Evolutionary conservation across 2,797 vertebrate genomes (phyloP), one percentile per base, ranked within the genome.

Genomic region (Pteronotus mesoamericanus): DNA sequence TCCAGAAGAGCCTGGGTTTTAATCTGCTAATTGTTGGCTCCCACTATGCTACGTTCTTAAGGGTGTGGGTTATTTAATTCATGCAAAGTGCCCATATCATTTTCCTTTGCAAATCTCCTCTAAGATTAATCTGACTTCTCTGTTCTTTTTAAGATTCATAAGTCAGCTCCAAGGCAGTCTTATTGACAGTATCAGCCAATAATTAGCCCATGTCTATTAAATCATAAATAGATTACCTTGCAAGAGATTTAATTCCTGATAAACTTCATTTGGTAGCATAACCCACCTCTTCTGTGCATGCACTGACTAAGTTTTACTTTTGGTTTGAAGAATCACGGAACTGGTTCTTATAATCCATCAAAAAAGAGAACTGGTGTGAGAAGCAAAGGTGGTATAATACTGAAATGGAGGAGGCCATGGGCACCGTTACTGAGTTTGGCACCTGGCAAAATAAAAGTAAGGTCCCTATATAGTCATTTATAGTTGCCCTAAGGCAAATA

Each of bases 61-160:
- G 69, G 32, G 18, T n/a, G 88, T 87, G 55, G 34, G 37, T 92
- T 77, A 42, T 89, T 95, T 95, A 96, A 88, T 93, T 87, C 92
- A 34, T 82, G n/a, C 51, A 79, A 89, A 85, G 68, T 66, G 10
- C 42, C n/a, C 80, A 51, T 29, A 94, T 66, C 9, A 11, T 93
- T 94, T 97, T 96, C 51, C 37, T 92, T 19, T 85, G 48, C 48
- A 95, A 90, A 91, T 91, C 51, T 95, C 88, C n/a, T 72, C 87
- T 55, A 71, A 86, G 55, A 83, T 68, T 87, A 87, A 89, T 88
- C 8, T 89, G 79, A 89, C 59, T 94, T 68, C 19, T 95, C 42
- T 48, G 71, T 21, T 80, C 55, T 55, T 87, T 55, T 51, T 34
- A 78, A 59, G 34, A 94, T 92, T 95, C 22, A 9, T 78, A 89